Conservation (phyloP, 2,113 vertebrate species). For the Spermophilus dauricus region DNA sequence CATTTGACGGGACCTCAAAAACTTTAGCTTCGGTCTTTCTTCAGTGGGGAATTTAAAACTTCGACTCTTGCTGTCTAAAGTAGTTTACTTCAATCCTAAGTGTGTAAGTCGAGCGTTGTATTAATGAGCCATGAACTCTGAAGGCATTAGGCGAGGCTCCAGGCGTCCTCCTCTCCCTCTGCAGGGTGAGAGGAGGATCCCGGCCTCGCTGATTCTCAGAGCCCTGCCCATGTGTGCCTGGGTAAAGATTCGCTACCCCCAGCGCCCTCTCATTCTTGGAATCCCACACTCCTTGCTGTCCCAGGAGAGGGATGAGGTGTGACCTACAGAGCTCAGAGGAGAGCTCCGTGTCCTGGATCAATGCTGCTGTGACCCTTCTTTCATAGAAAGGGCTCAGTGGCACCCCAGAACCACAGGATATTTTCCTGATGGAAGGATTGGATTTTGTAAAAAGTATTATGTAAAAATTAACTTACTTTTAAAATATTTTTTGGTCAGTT, state of each 20-base stretch:
- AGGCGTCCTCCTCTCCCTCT: neutral
- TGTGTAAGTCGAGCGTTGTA: neutral
- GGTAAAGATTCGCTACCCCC: fast-evolving
- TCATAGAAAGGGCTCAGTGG: fast-evolving
- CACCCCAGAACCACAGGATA: neutral
- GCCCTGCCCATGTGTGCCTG: fast-evolving
- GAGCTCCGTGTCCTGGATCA: fast-evolving
- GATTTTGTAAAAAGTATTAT: neutral
- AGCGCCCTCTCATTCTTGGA: neutral
- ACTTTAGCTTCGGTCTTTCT: neutral
- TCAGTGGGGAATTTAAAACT: neutral
- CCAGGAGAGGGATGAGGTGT: fast-evolving
- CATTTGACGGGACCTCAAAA: neutral
- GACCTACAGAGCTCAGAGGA: fast-evolving
- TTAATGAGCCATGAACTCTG: neutral
- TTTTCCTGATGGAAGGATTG: neutral
- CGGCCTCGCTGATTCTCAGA: too few relatives aligned
- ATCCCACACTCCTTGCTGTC: neutral
- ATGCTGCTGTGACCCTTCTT: fast-evolving
- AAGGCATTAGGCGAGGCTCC: neutral
- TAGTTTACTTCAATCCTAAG: neutral
- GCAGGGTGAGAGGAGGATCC: neutral
- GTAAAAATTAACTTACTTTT: neutral
- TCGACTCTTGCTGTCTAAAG: too few relatives aligned
- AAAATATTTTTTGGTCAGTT: neutral